These are phyloP conservation scores for Boulengeromyrus knoepffleri DNA, from an alignment of 2,113 vertebrate genomes.

Conservation along the genomic window DNA sequence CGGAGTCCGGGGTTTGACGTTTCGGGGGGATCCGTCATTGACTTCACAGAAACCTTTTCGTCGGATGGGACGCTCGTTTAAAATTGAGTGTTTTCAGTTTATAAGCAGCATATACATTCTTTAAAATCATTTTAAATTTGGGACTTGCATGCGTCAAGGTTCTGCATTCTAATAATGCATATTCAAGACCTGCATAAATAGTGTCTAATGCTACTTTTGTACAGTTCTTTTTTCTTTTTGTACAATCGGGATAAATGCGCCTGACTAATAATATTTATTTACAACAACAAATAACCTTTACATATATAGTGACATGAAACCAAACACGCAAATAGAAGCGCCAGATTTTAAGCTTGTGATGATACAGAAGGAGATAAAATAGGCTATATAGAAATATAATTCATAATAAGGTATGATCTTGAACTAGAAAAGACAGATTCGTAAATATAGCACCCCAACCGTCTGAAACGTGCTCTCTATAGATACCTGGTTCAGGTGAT, in stretches of 20 bases:
- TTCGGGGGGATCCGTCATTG: background rate
- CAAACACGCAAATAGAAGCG: background rate
- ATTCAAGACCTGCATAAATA: background rate
- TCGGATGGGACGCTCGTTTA: background rate
- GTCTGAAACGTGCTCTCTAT: background rate
- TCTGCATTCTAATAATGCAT: background rate
- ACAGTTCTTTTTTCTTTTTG: background rate
- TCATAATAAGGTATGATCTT: background rate
- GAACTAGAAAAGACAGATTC: background rate
- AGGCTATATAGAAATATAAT: background rate
- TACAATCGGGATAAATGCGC: background rate
- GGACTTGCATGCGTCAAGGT: background rate
- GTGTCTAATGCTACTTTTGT: background rate
- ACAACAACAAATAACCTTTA: background rate
- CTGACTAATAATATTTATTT: background rate
- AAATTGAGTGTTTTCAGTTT: background rate
- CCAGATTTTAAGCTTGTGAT: background rate
- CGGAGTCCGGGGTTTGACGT: background rate
- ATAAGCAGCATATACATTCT: background rate
- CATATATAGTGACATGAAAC: background rate
- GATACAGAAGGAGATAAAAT: background rate
- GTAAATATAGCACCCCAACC: background rate
- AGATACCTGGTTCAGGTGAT: slow-evolving; percentile 11
- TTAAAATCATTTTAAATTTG: background rate
- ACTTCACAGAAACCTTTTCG: background rate